These are phyloP conservation scores for Magallana angulata DNA, from an alignment of 1,140 invertebrate genomes.

Conservation along the genomic window DNA sequence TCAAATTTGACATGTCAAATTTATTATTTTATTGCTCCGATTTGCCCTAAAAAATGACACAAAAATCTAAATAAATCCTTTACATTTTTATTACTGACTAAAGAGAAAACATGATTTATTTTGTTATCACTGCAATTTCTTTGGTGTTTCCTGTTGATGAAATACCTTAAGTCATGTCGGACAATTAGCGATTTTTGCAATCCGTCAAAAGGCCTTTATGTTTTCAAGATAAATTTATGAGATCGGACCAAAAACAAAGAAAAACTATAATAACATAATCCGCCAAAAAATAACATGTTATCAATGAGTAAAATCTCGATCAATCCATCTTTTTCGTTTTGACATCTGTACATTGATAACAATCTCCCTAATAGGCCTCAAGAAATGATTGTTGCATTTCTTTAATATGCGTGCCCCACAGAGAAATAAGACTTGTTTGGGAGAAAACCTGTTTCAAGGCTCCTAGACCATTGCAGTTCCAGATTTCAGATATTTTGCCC, in stretches of 20 bases:
- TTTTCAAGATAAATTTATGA: conserved; percentile 37
- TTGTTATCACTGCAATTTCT: conserved; percentile 25
- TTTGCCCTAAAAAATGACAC: conserved; percentile 10
- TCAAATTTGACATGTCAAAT: not conserved
- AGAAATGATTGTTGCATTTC: conserved; percentile 36
- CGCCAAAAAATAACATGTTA: conserved; percentile 16
- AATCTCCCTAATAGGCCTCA: conserved; percentile 8
- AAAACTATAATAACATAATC: conserved; percentile 21
- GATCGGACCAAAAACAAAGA: conserved; percentile 11
- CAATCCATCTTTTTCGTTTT: conserved; percentile 19
- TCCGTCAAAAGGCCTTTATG: conserved; percentile 18
- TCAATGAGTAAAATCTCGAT: not conserved
- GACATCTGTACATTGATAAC: conserved; percentile 28
- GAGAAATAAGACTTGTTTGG: not conserved
- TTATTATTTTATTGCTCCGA: conserved; percentile 13
- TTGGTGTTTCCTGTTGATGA: conserved; percentile 11
- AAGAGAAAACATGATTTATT: conserved; percentile 32
- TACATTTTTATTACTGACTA: conserved; percentile 11
- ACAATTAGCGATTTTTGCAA: conserved; percentile 23
- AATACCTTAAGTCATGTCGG: conserved; percentile 23
- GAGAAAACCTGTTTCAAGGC: conserved; percentile 26
- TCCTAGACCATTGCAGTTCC: conserved; percentile 1
- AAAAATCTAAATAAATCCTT: not conserved
- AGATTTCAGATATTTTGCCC: conserved; percentile 3
- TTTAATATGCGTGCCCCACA: conserved; percentile 18